Percentiles rank a stretch among this genome's conserved stretches.
phyloP scores from a whole-genome alignment of 1,140 invertebrate species.

The Triops longicaudatus region DNA sequence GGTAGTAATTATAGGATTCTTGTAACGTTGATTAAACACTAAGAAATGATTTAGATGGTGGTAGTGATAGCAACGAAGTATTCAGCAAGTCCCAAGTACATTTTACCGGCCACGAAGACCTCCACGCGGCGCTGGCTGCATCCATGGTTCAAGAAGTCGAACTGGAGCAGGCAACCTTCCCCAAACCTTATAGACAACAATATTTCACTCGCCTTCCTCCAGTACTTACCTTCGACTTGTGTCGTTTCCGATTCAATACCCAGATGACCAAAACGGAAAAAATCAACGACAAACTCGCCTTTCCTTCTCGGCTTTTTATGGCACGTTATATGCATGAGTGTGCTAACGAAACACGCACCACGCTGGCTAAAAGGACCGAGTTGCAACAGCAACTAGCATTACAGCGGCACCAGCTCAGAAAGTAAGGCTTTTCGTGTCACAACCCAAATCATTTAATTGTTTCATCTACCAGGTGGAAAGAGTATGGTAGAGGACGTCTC shows the following conservation, averaged over 20 bases:
- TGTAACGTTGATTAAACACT: not conserved
- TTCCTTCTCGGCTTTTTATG: not conserved
- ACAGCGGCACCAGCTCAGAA: not conserved
- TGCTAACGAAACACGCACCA: not conserved
- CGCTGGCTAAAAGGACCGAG: not conserved
- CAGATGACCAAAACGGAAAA: not conserved
- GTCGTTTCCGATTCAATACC: not conserved
- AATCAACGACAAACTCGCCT: not conserved
- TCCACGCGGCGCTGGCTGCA: not conserved
- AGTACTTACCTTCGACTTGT: not conserved
- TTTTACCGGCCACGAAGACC: not conserved
- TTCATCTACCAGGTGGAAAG: not conserved
- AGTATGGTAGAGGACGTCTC: not conserved
- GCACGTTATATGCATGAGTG: slow-evolving; percentile 5
- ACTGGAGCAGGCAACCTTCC: not conserved
- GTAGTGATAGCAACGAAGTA: not conserved
- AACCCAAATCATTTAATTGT: not conserved
- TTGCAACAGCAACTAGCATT: not conserved
- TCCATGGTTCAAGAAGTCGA: not conserved
- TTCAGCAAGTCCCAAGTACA: not conserved
- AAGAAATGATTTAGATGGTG: not conserved
- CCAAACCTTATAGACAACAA: not conserved
- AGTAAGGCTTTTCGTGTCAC: not conserved
- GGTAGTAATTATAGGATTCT: not conserved
- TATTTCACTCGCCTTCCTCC: not conserved